Conservation (phyloP, 53 echinoderm and acorn worm genomes). For the Stichopus horrens region DNA sequence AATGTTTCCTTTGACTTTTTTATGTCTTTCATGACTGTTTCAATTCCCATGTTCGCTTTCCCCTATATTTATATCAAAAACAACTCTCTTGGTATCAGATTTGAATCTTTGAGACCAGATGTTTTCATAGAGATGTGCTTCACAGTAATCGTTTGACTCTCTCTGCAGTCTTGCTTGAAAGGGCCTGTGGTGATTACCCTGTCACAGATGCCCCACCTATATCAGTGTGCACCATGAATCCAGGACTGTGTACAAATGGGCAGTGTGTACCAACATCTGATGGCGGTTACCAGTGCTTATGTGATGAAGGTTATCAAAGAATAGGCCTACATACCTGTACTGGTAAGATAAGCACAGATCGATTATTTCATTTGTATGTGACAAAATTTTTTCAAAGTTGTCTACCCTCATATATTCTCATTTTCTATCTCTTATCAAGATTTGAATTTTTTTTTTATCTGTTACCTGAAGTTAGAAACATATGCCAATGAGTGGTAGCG, state of each 20-base stretch:
- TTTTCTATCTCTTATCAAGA: background rate
- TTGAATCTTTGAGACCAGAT: too few relatives aligned
- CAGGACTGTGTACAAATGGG: conserved; percentile 75
- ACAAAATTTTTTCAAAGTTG: background rate
- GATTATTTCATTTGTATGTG: background rate
- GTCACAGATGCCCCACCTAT: background rate
- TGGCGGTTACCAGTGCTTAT: conserved; percentile 65
- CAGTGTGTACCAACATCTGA: conserved; percentile 55
- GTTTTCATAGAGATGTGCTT: too few relatives aligned
- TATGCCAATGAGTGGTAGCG: too few relatives aligned
- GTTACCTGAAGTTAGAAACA: too few relatives aligned
- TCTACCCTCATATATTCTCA: background rate
- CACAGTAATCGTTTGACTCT: too few relatives aligned
- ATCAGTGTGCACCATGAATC: conserved; percentile 62
- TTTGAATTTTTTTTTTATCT: too few relatives aligned
- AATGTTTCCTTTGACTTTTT: too few relatives aligned
- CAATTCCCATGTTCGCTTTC: too few relatives aligned
- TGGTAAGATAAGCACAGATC: conserved; percentile 50
- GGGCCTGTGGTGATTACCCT: background rate
- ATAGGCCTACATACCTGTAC: conserved; percentile 58
- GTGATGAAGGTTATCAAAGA: conserved; percentile 66
- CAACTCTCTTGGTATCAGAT: too few relatives aligned
- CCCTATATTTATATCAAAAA: too few relatives aligned
- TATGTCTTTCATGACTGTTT: too few relatives aligned
- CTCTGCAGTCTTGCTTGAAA: background rate